Base-by-base conservation (phyloP, 2,113 vertebrate species). In the Heliornis fulica region DNA sequence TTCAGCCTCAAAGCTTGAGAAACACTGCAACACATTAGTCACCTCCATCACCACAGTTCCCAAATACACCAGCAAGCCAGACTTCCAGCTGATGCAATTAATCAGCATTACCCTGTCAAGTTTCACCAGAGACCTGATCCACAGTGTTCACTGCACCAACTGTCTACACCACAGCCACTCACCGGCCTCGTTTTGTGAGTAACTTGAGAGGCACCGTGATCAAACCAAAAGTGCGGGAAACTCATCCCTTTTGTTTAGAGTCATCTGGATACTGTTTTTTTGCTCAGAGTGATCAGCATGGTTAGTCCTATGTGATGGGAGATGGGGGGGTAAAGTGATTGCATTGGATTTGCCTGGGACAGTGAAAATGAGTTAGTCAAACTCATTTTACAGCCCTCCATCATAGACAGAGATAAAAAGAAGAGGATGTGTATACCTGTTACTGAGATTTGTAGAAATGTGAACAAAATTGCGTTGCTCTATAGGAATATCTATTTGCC, bases 21-120 rank as follows among this genome's bases (percentile, higher is more conserved):
- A 92, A 93, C 79, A 57, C 79, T 92, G 64, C 61, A 96, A 78
- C 43, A 66, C 64, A 94, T 97, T 96, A 96, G 94, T 96, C 95
- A 97, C 88, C 88, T 68, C 85, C 40, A 3, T 96, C 90, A 84
- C 93, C 92, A 75, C 94, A 94, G 83, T 72, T 95, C 92, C 90
- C 72, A 95, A 96, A 93, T 53, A 93, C 48, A 61, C 25, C 80
- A 94, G 83, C 43, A 48, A 92, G 85, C 77, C 87, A 97, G 83
- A 89, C 43, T 84, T 84, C 56, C 83, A 94, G 89, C 76, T 94
- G 90, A 95, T 92, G 86, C 65, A 96, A 95, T 93, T 94, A 48
- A 75, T 89, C 88, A 89, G 60, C 28, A 26, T 71, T 93, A 64
- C 31, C 36, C 57, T 64, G 76, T 68, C 80, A 38, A 56, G 18